Conservation (phyloP, 2,113 vertebrate species). For the Bagarius yarrelli region DNA sequence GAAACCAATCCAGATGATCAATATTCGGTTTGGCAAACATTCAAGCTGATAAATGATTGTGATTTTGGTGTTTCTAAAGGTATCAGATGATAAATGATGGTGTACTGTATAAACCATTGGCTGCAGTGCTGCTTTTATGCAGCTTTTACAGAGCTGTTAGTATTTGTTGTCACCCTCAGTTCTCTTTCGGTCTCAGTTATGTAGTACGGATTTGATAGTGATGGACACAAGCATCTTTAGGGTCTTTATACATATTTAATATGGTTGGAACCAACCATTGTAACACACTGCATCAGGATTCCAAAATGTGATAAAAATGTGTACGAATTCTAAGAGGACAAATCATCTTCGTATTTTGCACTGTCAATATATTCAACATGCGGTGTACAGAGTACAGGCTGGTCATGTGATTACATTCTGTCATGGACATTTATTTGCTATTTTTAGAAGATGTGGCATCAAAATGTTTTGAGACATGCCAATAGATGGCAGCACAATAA, state of each 20-base stretch:
- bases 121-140: not conserved
- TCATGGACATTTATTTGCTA: not conserved
- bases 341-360: not conserved
- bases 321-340: too few species aligned
- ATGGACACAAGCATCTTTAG: not conserved
- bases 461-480: too few species aligned
- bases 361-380: not conserved
- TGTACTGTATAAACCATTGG: not conserved
- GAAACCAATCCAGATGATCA: not conserved
- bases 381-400: not conserved
- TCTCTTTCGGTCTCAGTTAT: not conserved
- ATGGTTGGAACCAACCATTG: not conserved
- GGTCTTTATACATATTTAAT: not conserved
- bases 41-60: not conserved
- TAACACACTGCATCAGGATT: not conserved
- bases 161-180: not conserved
- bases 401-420: slow-evolving; percentile 1
- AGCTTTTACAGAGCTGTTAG: not conserved
- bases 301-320: not conserved
- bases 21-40: not conserved
- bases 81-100: slow-evolving; percentile 1
- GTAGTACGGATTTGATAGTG: not conserved
- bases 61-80: not conserved
- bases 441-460: too few species aligned
- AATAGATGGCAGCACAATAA: too few species aligned